phyloP scores from a whole-genome alignment of 2,113 vertebrate species.

The Paracanthobrama guichenoti region DNA sequence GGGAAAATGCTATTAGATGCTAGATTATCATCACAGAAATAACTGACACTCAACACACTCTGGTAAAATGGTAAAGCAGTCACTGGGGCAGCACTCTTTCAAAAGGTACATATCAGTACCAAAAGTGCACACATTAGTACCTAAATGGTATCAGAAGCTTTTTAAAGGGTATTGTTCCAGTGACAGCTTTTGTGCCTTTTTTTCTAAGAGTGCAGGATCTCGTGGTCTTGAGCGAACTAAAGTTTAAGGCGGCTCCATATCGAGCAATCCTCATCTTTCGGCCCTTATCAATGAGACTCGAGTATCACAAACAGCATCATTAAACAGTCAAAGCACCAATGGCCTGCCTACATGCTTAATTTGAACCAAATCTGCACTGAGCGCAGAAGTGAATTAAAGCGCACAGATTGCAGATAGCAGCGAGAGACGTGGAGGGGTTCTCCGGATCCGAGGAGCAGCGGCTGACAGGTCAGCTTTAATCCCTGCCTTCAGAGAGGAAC shows the following conservation, averaged over 20 bases:
- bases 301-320: slow-evolving; percentile 1
- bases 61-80: too few relatives aligned
- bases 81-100: too few relatives aligned
- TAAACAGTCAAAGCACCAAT: not conserved
- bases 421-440: slow-evolving; percentile 60
- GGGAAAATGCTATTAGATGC: not conserved
- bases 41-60: not conserved
- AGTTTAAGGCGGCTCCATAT: not conserved
- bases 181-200: too few relatives aligned
- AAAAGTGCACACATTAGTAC: too few relatives aligned
- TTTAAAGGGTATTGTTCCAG: too few relatives aligned
- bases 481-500: slow-evolving; percentile 72
- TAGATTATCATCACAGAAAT: not conserved
- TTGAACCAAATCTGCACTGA: slow-evolving; percentile 63
- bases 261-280: not conserved
- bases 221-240: not conserved
- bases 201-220: not conserved
- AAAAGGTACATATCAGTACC: too few relatives aligned
- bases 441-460: slow-evolving; percentile 66
- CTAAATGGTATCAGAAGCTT: too few relatives aligned
- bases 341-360: slow-evolving; percentile 61
- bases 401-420: slow-evolving; percentile 72
- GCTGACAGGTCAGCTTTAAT: slow-evolving; percentile 79
- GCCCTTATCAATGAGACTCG: not conserved
- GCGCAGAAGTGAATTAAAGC: slow-evolving; percentile 67